Base-by-base conservation (phyloP, 2,888 invertebrate species). In the Eupsilia transversa region DNA sequence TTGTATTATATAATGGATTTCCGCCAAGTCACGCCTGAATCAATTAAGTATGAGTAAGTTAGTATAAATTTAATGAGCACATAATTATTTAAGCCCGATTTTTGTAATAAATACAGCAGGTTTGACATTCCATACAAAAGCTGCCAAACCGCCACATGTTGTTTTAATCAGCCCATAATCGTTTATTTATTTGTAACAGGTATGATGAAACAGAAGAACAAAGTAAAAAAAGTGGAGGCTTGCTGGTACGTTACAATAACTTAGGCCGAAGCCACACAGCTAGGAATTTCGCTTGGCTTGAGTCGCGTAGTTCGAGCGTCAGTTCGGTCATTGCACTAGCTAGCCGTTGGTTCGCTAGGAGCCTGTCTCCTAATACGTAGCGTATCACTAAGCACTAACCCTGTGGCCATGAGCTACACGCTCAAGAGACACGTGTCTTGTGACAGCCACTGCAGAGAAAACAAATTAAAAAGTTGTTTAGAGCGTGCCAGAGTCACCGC, bases 171-270 rank as follows among this genome's bases (percentile, higher is more conserved):
- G 9, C 4, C 43, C 30, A 23, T 35, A 7, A 10, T 4, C 0
- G 1, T 10, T n/a, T 12, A n/a, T 33, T n/a, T 3, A 38, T 38
- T 27, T 35, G 10, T 65, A 65, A 41, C 65, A 78, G 79, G 0
- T 79, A 43, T 35, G 41, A 35, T 14, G n/a, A 30, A 46, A 12
- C 33, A 23, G 33, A 56, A n/a, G 73, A 66, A 35, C 9, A 5
- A 27, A 54, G 0, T 17, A 17, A 14, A 10, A 41, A 54, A 14
- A 27, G 23, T 41, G 41, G n/a, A 65, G 23, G 49, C 5, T 23
- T 65, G 0, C 5, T 72, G 79, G 77, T 78, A 78, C 12, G 79
- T 63, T 60, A 0, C 33, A 46, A 46, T 23, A 20, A 41, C 6
- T 23, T 17, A 41, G 17, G 4, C 27, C 1, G 10, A 12, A 9